phyloP scores from a whole-genome alignment of 1,140 invertebrate genomes.

The Capitella teleta region DNA sequence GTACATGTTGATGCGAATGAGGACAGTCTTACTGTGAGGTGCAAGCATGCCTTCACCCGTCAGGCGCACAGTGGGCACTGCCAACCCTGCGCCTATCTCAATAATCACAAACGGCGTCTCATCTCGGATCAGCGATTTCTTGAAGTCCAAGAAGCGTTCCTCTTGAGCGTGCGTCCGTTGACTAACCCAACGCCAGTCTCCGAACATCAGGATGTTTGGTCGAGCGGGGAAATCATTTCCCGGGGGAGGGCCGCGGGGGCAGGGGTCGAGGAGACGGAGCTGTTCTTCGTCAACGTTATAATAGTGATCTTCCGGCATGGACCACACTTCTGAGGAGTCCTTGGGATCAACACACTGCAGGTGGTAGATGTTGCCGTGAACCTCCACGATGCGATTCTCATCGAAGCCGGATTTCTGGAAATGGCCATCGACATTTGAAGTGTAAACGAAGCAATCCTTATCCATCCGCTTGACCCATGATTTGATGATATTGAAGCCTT shows the following conservation, averaged over 20 bases:
- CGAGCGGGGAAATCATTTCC: neutral
- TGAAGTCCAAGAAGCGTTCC: neutral
- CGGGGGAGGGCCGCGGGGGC: neutral
- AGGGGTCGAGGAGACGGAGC: neutral
- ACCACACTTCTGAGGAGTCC: neutral
- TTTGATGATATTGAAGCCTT: conserved; percentile 9
- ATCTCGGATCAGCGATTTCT: neutral
- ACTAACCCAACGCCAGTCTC: conserved; percentile 5
- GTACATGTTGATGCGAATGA: neutral
- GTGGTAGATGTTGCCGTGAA: conserved; percentile 7
- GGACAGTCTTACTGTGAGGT: neutral
- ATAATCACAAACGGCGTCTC: neutral
- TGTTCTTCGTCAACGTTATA: neutral
- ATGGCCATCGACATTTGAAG: conserved; percentile 11
- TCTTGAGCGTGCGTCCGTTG: neutral
- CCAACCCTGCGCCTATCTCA: conserved; percentile 1
- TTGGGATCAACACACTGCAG: conserved; percentile 1
- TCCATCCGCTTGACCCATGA: conserved; percentile 4
- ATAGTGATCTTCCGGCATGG: neutral
- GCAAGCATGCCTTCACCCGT: neutral
- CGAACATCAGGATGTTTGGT: conserved; percentile 10
- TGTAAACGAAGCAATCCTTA: conserved; percentile 8
- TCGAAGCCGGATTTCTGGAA: conserved; percentile 11
- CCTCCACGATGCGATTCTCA: conserved; percentile 5
- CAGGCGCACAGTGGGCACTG: conserved; percentile 1